phyloP scores from a whole-genome alignment of 2,888 invertebrate species.

The Drosophila greeni region DNA sequence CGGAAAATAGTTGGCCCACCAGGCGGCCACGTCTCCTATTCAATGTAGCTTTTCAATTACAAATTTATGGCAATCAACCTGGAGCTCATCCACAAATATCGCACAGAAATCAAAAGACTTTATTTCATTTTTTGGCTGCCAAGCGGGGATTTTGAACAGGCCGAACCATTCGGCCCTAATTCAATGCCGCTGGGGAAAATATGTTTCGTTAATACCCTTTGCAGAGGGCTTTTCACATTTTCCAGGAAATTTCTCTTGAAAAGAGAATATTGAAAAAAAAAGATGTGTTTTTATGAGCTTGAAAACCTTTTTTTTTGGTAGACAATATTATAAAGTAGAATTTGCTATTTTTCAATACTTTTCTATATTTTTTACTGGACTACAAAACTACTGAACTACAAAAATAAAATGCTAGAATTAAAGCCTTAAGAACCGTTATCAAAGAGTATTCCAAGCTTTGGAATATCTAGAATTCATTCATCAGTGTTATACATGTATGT shows the following conservation, averaged over 20 bases:
- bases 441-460: neutral
- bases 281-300: neutral
- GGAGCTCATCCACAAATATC: constrained; percentile 21
- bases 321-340: too few species aligned
- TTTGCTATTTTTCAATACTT: too few species aligned
- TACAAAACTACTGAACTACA: too few species aligned
- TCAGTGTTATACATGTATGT: neutral
- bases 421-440: neutral
- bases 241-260: too few species aligned
- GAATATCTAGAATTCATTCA: neutral
- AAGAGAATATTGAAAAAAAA: neutral
- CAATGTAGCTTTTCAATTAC: constrained; percentile 10
- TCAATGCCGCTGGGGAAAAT: constrained; percentile 23
- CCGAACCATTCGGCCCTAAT: neutral
- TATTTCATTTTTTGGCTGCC: constrained; percentile 10
- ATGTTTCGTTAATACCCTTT: neutral
- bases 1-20: constrained; percentile 12
- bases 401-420: neutral
- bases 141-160: neutral
- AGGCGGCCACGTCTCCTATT: neutral
- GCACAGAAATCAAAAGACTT: constrained; percentile 4
- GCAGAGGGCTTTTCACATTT: constrained; percentile 2
- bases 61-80: constrained; percentile 24
- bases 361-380: too few species aligned
- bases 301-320: too few species aligned